Conservation (phyloP, 2,113 vertebrate genomes). For the Corvus cornix region DNA sequence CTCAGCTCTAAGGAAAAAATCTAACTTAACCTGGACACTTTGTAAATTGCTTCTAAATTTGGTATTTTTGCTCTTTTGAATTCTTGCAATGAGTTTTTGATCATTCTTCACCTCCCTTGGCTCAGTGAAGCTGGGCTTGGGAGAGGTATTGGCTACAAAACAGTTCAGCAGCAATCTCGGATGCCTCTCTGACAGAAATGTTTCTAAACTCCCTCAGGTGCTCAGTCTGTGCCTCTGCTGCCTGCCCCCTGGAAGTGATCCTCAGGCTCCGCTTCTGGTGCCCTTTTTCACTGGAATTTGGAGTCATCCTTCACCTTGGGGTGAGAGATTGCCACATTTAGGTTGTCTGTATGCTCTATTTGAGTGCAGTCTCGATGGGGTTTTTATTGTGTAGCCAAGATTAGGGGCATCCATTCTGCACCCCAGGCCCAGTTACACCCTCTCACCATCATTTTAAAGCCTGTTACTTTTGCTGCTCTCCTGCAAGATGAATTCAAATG, state of each 20-base stretch:
- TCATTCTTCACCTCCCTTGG: background rate
- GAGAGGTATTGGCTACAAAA: fast-evolving
- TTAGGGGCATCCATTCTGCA: background rate
- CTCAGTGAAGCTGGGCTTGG: background rate
- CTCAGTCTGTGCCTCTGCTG: background rate
- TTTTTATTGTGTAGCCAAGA: background rate
- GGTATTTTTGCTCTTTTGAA: background rate
- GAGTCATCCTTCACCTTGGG: background rate
- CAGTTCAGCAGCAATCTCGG: background rate
- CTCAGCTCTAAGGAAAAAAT: background rate
- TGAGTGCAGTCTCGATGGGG: background rate
- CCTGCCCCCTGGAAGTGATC: background rate
- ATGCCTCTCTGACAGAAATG: background rate
- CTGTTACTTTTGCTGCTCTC: background rate
- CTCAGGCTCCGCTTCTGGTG: background rate
- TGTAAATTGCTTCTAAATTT: background rate
- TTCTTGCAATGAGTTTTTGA: background rate
- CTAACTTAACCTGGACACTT: background rate
- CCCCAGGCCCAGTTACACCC: background rate
- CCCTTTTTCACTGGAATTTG: background rate
- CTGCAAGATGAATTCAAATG: background rate
- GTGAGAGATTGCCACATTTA: background rate
- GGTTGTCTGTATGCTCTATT: background rate
- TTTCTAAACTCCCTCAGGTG: background rate
- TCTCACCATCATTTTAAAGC: background rate